Percentiles rank a stretch among this genome's conserved stretches.
Conservation (phyloP, 2,113 vertebrate genomes). For the Ceyx cyanopectus region DNA sequence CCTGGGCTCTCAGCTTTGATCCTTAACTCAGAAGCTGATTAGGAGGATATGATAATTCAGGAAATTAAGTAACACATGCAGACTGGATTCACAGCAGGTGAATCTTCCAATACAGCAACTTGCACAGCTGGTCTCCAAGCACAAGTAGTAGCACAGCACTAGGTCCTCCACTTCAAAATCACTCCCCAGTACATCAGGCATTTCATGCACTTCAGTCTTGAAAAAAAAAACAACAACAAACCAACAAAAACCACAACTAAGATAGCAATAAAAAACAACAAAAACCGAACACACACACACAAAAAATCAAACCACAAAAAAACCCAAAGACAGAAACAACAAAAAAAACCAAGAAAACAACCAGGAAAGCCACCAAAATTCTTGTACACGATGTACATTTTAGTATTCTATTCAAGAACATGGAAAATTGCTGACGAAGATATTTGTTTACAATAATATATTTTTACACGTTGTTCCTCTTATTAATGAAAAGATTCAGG, state of each 20-base stretch:
- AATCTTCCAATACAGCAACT: constrained; percentile 73
- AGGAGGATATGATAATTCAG: constrained; percentile 78
- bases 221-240: neutral
- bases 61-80: constrained; percentile 78
- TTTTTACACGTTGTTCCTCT: neutral
- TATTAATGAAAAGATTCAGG: neutral
- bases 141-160: constrained; percentile 75
- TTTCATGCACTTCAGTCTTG: constrained; percentile 33
- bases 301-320: neutral
- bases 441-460: neutral
- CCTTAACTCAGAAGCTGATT: constrained; percentile 76
- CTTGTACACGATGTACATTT: neutral
- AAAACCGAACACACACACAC: too few relatives aligned
- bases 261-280: neutral
- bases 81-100: constrained; percentile 74
- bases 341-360: neutral
- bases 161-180: constrained; percentile 79
- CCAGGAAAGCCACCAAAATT: neutral
- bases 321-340: neutral
- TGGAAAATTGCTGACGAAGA: neutral
- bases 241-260: neutral
- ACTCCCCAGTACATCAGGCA: constrained; percentile 59
- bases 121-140: constrained; percentile 77
- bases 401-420: neutral
- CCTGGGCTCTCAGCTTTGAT: constrained; percentile 69